Evolutionary conservation across 2,888 invertebrate genomes (phyloP).

Genomic region (Toxonevra muliebris): DNA sequence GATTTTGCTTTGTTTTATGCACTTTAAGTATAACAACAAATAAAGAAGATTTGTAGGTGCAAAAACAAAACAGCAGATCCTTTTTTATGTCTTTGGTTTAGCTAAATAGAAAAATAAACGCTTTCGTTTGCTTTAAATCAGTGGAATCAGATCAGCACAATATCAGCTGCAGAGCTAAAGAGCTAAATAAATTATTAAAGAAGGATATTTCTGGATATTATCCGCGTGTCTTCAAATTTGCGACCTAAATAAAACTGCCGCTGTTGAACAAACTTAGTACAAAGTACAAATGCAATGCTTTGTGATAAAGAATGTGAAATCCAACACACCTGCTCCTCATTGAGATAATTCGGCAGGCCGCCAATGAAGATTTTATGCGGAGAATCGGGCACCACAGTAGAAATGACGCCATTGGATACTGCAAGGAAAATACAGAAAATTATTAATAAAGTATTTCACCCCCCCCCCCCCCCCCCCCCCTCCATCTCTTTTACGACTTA

Average conservation of each 20-base stretch:
- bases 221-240: constrained; percentile 21
- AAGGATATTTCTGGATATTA: neutral
- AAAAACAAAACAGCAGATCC: too few species aligned
- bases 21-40: too few species aligned
- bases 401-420: constrained; percentile 74
- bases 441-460: neutral
- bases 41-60: too few species aligned
- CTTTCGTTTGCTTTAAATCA: too few species aligned
- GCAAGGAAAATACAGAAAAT: constrained; percentile 10
- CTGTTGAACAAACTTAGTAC: constrained; percentile 18
- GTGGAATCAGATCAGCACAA: too few species aligned
- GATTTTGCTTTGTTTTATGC: too few species aligned
- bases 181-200: too few species aligned
- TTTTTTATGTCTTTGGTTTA: too few species aligned
- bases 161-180: too few species aligned
- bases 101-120: too few species aligned
- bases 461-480: too few species aligned
- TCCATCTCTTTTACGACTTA: constrained; percentile 56
- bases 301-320: constrained; percentile 1
- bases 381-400: constrained; percentile 95
- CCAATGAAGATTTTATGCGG: constrained; percentile 99
- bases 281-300: constrained; percentile 16
- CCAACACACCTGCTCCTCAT: constrained; percentile 93
- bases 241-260: constrained; percentile 21
- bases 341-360: constrained; percentile 96